These are phyloP conservation scores for Poecile montanus DNA, from an alignment of 2,797 vertebrate species.

Conservation along the genomic window DNA sequence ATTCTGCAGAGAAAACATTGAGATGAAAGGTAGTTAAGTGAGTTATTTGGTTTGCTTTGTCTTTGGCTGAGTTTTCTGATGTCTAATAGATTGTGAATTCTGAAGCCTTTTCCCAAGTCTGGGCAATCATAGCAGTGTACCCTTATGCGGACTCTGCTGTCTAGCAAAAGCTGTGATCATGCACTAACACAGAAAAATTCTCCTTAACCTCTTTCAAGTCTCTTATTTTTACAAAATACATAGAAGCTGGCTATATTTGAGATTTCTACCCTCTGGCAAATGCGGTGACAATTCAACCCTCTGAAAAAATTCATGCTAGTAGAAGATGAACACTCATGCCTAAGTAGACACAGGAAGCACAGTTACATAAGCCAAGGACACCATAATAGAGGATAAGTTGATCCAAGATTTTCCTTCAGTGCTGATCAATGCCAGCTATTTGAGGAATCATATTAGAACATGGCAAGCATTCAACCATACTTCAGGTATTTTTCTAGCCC, in stretches of 20 bases:
- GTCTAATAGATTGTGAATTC: not conserved
- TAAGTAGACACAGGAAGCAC: not conserved
- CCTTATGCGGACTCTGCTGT: not conserved
- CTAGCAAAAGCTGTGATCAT: not conserved
- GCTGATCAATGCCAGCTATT: not conserved
- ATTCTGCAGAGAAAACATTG: not conserved
- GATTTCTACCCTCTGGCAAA: not conserved
- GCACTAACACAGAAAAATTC: not conserved
- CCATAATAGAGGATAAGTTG: not conserved
- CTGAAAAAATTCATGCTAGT: not conserved
- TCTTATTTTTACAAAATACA: not conserved
- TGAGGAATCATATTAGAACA: not conserved
- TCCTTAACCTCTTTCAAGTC: not conserved
- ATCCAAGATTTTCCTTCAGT: not conserved
- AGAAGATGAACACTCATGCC: not conserved
- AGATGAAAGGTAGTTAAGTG: not conserved
- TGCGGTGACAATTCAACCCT: not conserved
- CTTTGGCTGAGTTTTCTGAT: not conserved
- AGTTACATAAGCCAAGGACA: not conserved
- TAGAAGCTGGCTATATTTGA: not conserved
- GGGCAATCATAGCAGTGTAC: accelerated
- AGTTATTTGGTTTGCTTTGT: not conserved
- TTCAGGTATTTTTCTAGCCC: not conserved
- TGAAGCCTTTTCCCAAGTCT: not conserved
- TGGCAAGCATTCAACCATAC: not conserved